Conservation (phyloP, 2,113 vertebrate genomes). For the Actinemys pallida region DNA sequence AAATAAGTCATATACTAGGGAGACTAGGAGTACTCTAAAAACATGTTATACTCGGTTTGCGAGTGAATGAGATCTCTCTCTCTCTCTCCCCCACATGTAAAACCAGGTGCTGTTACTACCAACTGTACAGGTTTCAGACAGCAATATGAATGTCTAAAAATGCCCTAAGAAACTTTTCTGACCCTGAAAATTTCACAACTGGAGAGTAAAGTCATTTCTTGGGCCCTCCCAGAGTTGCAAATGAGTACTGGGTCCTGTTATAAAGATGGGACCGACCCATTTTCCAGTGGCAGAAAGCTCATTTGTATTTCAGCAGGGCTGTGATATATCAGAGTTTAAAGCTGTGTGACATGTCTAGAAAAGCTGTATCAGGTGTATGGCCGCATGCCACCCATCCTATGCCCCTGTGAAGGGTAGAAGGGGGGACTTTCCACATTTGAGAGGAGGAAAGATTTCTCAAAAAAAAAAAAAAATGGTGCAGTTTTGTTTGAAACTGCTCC, state of each 20-base stretch:
- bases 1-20: neutral
- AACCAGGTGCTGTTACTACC: neutral
- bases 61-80: neutral
- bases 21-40: neutral
- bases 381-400: neutral
- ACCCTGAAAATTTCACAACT: neutral
- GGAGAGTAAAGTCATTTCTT: neutral
- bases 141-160: neutral
- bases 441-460: neutral
- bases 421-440: neutral
- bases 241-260: neutral
- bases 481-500: neutral
- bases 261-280: no score
- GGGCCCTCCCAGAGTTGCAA: neutral
- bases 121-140: neutral
- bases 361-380: neutral
- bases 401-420: neutral
- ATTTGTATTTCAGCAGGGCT: neutral
- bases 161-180: neutral
- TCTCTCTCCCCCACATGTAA: neutral
- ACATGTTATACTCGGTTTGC: neutral
- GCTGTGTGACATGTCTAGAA: neutral
- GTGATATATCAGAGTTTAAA: neutral
- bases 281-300: neutral
- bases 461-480: no score